Evolutionary conservation across 1,140 invertebrate species (phyloP).

Genomic region (Hypsibius dujardini): DNA sequence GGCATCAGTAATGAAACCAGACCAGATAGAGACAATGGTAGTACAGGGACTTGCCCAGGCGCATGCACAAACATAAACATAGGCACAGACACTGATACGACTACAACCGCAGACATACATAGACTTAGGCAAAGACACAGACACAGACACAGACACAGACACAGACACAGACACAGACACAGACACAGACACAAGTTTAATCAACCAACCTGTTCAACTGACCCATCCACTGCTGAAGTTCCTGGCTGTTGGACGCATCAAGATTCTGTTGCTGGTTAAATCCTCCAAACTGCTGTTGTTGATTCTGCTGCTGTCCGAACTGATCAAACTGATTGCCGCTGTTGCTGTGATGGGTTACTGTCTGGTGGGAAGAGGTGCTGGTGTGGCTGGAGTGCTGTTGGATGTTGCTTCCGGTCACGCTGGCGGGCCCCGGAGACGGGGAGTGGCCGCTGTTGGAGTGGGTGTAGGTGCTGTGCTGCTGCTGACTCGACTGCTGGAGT

Average conservation of each 20-base stretch:
- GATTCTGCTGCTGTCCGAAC: background rate
- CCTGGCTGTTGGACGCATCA: slow-evolving; percentile 6
- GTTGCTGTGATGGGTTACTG: background rate
- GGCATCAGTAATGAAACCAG: no score
- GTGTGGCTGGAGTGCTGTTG: background rate
- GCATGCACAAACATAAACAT: no score
- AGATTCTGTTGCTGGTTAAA: background rate
- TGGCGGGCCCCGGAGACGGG: background rate
- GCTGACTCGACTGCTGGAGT: background rate
- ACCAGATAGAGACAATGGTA: no score
- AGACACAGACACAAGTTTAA: no score
- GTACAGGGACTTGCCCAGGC: no score
- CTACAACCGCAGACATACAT: no score
- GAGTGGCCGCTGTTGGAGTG: slow-evolving; percentile 1
- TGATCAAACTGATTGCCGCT: background rate
- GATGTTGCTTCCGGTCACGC: background rate
- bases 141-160: no score
- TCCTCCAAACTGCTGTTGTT: background rate
- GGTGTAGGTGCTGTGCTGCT: background rate
- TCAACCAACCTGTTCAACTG: background rate
- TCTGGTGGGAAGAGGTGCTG: background rate
- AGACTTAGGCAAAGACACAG: no score
- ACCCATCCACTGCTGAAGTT: slow-evolving; percentile 4
- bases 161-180: no score
- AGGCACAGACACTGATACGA: no score